Evolutionary conservation across 2,113 vertebrate species (phyloP).

Genomic region (Cryptomyrus ogoouensis): DNA sequence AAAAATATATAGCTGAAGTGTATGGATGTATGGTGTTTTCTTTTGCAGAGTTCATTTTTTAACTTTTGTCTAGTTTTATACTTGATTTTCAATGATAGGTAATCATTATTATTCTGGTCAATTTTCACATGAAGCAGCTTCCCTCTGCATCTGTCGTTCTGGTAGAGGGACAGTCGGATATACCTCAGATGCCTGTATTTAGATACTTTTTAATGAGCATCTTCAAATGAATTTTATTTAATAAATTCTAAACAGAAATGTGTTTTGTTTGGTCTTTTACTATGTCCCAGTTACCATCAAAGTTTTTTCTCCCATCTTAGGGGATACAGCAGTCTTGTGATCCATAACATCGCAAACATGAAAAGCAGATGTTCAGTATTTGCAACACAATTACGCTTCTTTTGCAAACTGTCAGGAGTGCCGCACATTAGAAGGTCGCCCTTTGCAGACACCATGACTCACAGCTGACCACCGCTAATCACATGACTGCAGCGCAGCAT

Average conservation of each 20-base stretch:
- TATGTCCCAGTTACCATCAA: background rate
- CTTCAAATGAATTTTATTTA: constrained; percentile 49
- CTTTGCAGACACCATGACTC: background rate
- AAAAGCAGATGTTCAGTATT: background rate
- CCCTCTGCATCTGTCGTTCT: constrained; percentile 31
- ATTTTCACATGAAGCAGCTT: background rate
- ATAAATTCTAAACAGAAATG: constrained; percentile 54
- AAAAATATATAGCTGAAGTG: background rate
- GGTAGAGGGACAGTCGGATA: constrained; percentile 54
- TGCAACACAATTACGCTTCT: background rate
- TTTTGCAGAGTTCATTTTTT: background rate
- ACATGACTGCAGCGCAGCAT: background rate
- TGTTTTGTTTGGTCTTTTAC: background rate
- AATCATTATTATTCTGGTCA: background rate
- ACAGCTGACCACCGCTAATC: background rate
- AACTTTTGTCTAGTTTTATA: background rate
- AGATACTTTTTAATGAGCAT: constrained; percentile 61
- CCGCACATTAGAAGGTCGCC: background rate
- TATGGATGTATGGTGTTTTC: background rate
- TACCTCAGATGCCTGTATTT: constrained; percentile 72
- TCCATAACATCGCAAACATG: background rate
- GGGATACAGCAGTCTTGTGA: constrained; percentile 5
- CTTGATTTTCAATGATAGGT: background rate
- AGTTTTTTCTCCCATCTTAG: constrained; percentile 12
- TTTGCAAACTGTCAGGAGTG: background rate